Evolutionary conservation across 2,888 invertebrate species (phyloP).

Genomic region (Torymus tubicola): DNA sequence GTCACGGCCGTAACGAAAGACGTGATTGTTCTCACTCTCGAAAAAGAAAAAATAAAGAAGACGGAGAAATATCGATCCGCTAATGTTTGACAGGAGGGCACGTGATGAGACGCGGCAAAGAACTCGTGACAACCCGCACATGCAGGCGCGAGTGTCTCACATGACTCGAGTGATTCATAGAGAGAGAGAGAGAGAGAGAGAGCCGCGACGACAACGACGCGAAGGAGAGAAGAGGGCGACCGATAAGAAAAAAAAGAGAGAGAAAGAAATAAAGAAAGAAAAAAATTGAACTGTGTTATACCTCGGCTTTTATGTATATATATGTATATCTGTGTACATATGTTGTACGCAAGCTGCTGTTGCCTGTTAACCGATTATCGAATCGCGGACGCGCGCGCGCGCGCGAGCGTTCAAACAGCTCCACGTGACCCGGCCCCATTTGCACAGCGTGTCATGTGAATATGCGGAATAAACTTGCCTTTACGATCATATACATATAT

Average conservation of each 20-base stretch:
- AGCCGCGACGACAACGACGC: not conserved
- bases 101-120: slow-evolving; percentile 25
- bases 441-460: slow-evolving; percentile 15
- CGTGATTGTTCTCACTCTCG: too few species aligned
- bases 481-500: too few species aligned
- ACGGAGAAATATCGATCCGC: slow-evolving; percentile 24
- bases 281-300: too few species aligned
- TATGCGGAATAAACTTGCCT: slow-evolving; percentile 1
- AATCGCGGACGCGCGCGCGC: slow-evolving; percentile 8
- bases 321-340: not conserved
- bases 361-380: slow-evolving; percentile 36
- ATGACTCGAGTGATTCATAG: slow-evolving; percentile 49
- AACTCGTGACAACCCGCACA: slow-evolving; percentile 50
- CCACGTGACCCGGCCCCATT: slow-evolving; percentile 22
- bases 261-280: slow-evolving; percentile 9
- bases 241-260: slow-evolving; percentile 39
- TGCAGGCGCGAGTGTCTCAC: slow-evolving; percentile 30
- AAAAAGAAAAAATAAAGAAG: too few species aligned
- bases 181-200: too few species aligned
- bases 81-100: slow-evolving; percentile 41
- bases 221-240: slow-evolving; percentile 7
- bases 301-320: too few species aligned
- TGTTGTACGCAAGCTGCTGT: not conserved
- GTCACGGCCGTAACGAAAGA: too few species aligned
- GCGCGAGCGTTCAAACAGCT: not conserved